Evolutionary conservation across 2,797 vertebrate species (phyloP).

Genomic region (Silurus lanzhouensis): DNA sequence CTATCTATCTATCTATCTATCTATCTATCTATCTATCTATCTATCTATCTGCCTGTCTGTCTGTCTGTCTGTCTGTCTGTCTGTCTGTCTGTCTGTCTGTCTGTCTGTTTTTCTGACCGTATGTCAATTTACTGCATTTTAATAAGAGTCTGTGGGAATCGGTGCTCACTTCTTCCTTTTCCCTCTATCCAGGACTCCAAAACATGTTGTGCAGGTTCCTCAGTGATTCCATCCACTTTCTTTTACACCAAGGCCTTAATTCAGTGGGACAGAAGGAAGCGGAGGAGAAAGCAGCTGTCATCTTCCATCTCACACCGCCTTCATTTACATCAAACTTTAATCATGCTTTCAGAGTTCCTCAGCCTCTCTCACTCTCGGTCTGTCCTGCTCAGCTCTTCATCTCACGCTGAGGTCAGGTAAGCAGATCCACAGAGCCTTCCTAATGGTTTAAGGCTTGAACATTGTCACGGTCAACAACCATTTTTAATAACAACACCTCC

Average conservation of each 20-base stretch:
- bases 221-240: conserved; percentile 6
- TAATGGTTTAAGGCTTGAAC: too few relatives aligned
- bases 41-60: too few relatives aligned
- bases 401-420: neutral
- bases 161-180: neutral
- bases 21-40: too few relatives aligned
- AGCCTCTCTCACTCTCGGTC: neutral
- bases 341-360: conserved; percentile 87
- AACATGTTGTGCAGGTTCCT: neutral
- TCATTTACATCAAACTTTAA: conserved; percentile 99
- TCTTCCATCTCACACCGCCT: conserved; percentile 86
- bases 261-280: conserved; percentile 89
- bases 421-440: too few relatives aligned
- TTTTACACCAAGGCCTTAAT: conserved; percentile 39
- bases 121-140: too few relatives aligned
- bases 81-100: too few relatives aligned
- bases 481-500: neutral
- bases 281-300: conserved; percentile 99
- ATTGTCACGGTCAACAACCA: neutral
- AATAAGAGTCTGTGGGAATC: neutral
- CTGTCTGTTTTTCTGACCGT: too few relatives aligned
- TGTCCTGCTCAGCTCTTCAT: neutral
- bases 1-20: too few relatives aligned
- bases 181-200: neutral
- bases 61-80: too few relatives aligned